Base-by-base conservation (phyloP, 2,797 vertebrate species). In the Malurus splendens region DNA sequence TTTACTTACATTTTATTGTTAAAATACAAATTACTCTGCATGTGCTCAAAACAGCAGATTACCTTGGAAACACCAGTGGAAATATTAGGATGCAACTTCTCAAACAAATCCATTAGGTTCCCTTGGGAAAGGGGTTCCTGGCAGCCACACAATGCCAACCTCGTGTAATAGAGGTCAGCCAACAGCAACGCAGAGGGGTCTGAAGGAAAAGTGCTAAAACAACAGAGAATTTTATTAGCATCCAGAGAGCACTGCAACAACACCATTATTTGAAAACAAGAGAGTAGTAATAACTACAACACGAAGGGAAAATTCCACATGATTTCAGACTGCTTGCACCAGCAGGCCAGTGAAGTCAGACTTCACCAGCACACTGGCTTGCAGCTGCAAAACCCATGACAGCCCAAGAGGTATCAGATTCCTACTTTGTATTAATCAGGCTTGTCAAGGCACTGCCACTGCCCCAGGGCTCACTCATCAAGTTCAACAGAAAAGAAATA, bases 21-120 rank as follows among this genome's bases (percentile, higher is more conserved):
- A 82, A 89, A 74, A 74, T 18, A 64, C 7, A 80, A 90, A 47
- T 73, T 20, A 44, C 16, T 61, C 71, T 38, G 30, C 32, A 27
- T 2, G 3, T 14, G 20, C 50, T 90, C 23, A 73, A 61, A 33
- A 18, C 55, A 81, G 22, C n/a, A 50, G 4, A 61, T 93, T 97
- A 99, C 99, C 98, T 98, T 99, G 72, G 98, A 98, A 88, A 98
- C 51, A 61, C 98, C 98, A 41, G 98, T 98, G 54, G 99, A 99
- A 92, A 99, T 97, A 96, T 99, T 99, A 71, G 95, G 77, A 33
- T 98, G 97, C 71, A 99, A 94, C 64, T 97, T 98, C 51, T 96
- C 95, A 95, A 97, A 98, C 64, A 99, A 86, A 72, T 98, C 97
- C 96, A 98, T 96, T 88, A 99, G 84, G 27, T 97, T 97, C 86